These are phyloP conservation scores for Leptinotarsa undecemlineata DNA, from an alignment of 1,140 invertebrate species.

Conservation along the genomic window DNA sequence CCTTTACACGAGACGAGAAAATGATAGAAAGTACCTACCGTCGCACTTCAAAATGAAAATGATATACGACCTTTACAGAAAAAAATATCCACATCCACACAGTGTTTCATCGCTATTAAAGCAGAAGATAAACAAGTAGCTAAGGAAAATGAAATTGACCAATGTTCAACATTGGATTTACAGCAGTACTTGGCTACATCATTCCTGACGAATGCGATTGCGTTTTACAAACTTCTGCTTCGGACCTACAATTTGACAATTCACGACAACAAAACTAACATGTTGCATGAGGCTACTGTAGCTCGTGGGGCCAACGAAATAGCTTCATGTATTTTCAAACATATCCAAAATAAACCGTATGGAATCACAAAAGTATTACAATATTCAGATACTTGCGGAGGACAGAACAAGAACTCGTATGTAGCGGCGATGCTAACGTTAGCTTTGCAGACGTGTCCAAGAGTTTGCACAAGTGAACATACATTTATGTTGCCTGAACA, in stretches of 20 bases:
- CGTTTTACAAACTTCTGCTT: neutral
- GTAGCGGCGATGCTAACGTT: conserved; percentile 5
- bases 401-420: conserved; percentile 28
- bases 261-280: too few relatives aligned
- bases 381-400: conserved; percentile 29
- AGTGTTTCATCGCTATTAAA: neutral
- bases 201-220: neutral
- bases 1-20: too few relatives aligned
- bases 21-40: too few relatives aligned
- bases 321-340: conserved; percentile 19
- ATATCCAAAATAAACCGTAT: conserved; percentile 14
- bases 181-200: too few relatives aligned
- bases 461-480: conserved; percentile 19
- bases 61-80: too few relatives aligned
- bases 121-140: too few relatives aligned
- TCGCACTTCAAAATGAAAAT: too few relatives aligned
- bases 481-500: conserved; percentile 20
- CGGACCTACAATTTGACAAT: too few relatives aligned
- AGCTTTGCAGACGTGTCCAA: neutral
- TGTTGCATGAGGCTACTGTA: neutral
- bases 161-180: too few relatives aligned
- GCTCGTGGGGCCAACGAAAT: conserved; percentile 19
- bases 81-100: too few relatives aligned
- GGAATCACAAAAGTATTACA: conserved; percentile 14
- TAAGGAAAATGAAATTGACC: too few relatives aligned